Evolutionary conservation across 64 coral and sea anemone species (phyloP).

Genomic region (Pocillopora verrucosa): DNA sequence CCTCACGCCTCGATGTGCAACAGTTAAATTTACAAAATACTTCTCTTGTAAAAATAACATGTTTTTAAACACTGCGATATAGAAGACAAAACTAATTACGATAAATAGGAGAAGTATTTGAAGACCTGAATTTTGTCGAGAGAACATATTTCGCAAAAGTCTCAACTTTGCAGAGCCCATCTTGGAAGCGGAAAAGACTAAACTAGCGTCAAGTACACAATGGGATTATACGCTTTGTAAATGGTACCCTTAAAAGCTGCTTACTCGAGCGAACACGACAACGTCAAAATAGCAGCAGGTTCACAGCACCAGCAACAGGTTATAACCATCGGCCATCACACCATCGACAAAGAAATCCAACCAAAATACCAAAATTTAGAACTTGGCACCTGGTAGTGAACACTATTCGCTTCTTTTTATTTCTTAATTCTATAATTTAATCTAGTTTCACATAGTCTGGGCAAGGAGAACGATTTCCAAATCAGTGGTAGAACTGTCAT

Average conservation of each 20-base stretch:
- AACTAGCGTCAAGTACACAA: not conserved
- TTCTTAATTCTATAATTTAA: too few species aligned
- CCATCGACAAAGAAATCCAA: too few species aligned
- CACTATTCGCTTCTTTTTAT: too few species aligned
- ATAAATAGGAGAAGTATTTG: not conserved
- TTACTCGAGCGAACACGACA: not conserved
- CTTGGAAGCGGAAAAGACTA: not conserved
- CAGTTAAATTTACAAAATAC: slow-evolving; percentile 18
- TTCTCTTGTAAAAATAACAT: not conserved
- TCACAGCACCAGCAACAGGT: slow-evolving; percentile 7
- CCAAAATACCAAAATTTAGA: too few species aligned
- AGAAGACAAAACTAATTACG: slow-evolving; percentile 27
- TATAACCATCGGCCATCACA: too few species aligned
- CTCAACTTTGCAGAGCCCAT: not conserved
- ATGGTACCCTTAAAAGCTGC: not conserved
- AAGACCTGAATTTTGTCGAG: not conserved
- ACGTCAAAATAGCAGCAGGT: not conserved
- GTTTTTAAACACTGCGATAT: not conserved
- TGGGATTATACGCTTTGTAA: not conserved
- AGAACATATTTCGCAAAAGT: not conserved
- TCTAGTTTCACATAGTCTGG: too few species aligned
- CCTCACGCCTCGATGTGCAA: not conserved
- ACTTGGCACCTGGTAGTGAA: too few species aligned
- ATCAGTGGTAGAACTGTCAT: too few species aligned
- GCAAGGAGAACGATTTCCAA: too few species aligned